phyloP scores from a whole-genome alignment of 2,888 invertebrate genomes.

The Scaptomyza polygonia region DNA sequence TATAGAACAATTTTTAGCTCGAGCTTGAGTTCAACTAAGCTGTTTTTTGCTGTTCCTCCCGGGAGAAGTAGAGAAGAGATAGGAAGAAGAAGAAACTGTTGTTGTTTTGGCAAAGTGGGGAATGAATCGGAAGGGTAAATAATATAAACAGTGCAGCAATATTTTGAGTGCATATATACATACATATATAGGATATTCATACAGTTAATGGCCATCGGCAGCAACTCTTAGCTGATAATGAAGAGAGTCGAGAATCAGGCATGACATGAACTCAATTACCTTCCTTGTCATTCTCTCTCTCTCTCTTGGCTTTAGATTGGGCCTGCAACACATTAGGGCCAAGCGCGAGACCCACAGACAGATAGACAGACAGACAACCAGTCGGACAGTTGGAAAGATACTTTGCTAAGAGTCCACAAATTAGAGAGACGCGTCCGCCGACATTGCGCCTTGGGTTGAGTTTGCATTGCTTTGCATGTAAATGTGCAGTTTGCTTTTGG shows the following conservation, averaged over 20 bases:
- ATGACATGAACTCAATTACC: conserved; percentile 72
- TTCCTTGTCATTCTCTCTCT: conserved; percentile 1
- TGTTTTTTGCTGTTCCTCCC: conserved; percentile 33
- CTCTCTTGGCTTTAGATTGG: conserved; percentile 19
- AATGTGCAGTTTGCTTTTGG: conserved; percentile 67
- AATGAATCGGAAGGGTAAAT: neutral
- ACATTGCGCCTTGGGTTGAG: conserved; percentile 19
- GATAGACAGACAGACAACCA: conserved; percentile 6
- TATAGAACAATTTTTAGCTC: conserved; percentile 68
- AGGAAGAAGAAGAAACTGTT: conserved; percentile 1
- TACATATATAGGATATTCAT: neutral
- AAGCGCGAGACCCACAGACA: conserved; percentile 2
- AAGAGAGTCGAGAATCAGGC: conserved; percentile 32
- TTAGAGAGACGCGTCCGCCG: conserved; percentile 66
- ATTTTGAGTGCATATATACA: conserved; percentile 64
- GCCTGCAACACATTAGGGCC: conserved; percentile 51
- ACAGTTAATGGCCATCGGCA: conserved; percentile 52
- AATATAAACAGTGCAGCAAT: conserved; percentile 49
- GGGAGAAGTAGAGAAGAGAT: neutral
- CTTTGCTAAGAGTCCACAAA: conserved; percentile 69
- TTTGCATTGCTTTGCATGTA: conserved; percentile 59
- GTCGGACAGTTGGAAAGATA: conserved; percentile 43
- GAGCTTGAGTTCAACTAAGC: conserved; percentile 3
- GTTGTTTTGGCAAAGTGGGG: conserved; percentile 9
- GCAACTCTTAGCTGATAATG: conserved; percentile 52